Conservation (phyloP, 35 echinoderm and acorn worm genomes). For the Apostichopus parvimensis region DNA sequence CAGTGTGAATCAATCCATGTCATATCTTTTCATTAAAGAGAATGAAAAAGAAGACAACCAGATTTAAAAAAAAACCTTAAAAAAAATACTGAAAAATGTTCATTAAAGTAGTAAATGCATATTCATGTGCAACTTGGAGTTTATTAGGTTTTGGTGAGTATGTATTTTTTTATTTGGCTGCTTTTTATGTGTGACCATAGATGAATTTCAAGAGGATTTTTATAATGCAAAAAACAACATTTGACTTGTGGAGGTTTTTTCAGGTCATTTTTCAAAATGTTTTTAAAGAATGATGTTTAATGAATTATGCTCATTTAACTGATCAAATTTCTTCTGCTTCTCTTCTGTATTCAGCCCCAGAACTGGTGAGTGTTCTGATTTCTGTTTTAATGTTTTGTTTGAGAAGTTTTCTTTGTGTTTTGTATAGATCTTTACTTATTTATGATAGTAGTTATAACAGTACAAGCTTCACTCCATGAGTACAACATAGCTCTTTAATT, state of each 20-base stretch:
- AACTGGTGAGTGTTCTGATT: neutral
- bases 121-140: constrained; percentile 2
- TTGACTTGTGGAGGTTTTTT: constrained; percentile 32
- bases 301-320: neutral
- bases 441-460: no score
- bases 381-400: neutral
- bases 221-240: neutral
- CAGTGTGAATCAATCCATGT: neutral
- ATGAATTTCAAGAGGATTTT: constrained; percentile 31
- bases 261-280: constrained; percentile 20
- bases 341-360: constrained; percentile 8
- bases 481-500: no score
- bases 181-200: constrained; percentile 46
- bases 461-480: no score
- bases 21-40: neutral
- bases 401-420: no score
- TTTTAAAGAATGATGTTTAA: neutral
- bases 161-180: constrained; percentile 33
- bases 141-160: constrained; percentile 26
- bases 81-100: no score
- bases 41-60: neutral
- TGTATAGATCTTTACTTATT: no score
- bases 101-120: no score
- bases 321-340: neutral
- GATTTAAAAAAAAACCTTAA: no score